Evolutionary conservation across 2,113 vertebrate genomes (phyloP).

Genomic region (Syngnathus typhle): DNA sequence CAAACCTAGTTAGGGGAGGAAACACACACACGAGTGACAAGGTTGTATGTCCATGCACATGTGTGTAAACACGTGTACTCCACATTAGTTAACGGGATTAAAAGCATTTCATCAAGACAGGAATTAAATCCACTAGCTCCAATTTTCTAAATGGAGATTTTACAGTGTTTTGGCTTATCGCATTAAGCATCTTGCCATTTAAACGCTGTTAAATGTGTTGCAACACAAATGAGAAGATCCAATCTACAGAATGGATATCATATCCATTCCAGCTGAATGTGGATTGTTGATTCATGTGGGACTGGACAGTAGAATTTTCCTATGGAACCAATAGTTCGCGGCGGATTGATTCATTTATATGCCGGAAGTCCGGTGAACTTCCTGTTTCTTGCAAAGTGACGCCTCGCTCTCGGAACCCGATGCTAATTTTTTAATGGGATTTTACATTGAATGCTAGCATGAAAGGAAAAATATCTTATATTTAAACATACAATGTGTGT

Average conservation of each 20-base stretch:
- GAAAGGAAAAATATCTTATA: no score
- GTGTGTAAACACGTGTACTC: conserved; percentile 28
- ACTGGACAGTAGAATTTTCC: no score
- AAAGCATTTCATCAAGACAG: conserved; percentile 45
- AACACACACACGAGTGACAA: conserved; percentile 13
- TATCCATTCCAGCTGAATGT: not conserved
- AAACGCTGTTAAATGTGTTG: not conserved
- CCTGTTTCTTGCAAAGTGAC: no score
- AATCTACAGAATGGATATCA: not conserved
- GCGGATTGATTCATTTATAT: no score
- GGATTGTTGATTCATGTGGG: not conserved
- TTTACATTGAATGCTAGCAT: no score
- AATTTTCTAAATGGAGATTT: conserved; percentile 39
- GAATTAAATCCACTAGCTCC: conserved; percentile 45
- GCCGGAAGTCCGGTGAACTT: no score
- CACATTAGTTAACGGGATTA: conserved; percentile 56
- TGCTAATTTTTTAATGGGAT: no score
- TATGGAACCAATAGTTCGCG: not conserved
- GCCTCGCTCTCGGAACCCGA: no score
- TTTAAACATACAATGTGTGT: no score
- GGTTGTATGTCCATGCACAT: conserved; percentile 16
- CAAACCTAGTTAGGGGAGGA: conserved; percentile 64
- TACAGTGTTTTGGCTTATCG: conserved; percentile 15
- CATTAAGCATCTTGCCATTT: conserved; percentile 4
- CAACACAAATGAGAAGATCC: not conserved